Conservation (phyloP, 2,113 vertebrate genomes). For the Orthonyx spaldingii region DNA sequence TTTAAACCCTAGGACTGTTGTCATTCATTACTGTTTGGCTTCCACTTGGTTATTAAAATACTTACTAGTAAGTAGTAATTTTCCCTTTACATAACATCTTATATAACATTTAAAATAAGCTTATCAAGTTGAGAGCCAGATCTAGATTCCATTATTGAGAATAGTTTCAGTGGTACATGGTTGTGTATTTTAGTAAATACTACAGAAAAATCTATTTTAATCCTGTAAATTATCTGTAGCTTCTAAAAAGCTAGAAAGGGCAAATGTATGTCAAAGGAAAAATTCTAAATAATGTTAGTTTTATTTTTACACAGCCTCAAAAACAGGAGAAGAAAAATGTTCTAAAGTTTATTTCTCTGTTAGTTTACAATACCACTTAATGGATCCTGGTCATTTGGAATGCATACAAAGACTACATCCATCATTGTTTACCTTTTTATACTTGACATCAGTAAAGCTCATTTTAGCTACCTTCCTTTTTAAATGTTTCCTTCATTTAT, state of each 20-base stretch:
- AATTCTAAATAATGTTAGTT: neutral
- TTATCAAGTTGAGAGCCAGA: neutral
- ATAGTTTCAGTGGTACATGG: neutral
- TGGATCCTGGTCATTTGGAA: neutral
- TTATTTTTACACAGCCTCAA: neutral
- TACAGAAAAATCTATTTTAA: neutral
- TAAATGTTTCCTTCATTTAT: neutral
- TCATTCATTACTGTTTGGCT: neutral
- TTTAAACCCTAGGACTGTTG: neutral
- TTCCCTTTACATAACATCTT: neutral
- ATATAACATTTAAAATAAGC: neutral
- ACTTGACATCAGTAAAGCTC: neutral
- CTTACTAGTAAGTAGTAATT: neutral
- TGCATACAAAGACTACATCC: neutral
- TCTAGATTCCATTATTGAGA: neutral
- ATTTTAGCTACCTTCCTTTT: neutral
- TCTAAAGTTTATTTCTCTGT: neutral
- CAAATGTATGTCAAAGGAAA: neutral
- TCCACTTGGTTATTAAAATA: neutral
- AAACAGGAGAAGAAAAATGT: neutral
- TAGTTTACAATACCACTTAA: neutral
- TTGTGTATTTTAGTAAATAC: neutral
- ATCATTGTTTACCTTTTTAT: neutral
- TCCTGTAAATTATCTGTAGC: neutral
- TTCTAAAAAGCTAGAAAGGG: neutral